Evolutionary conservation across 2,113 vertebrate species (phyloP).

Genomic region (Plecotus auritus): DNA sequence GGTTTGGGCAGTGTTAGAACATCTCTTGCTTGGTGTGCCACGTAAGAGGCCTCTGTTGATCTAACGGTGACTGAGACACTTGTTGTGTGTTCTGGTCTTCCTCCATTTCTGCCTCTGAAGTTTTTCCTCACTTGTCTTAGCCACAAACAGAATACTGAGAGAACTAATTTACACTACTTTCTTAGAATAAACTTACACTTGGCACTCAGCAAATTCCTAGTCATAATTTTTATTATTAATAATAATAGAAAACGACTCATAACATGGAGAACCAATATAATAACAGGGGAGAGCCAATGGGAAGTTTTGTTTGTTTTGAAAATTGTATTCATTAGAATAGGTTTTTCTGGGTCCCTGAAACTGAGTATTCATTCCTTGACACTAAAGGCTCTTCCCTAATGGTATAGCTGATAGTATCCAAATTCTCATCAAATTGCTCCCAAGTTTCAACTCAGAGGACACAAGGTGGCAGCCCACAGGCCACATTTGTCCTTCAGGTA

Average conservation of each 20-base stretch:
- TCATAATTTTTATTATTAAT: not conserved
- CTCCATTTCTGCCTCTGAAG: not conserved
- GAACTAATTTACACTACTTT: not conserved
- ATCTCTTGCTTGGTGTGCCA: not conserved
- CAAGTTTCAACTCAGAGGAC: not conserved
- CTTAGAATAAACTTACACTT: not conserved
- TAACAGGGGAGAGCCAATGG: not conserved
- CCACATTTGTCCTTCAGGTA: not conserved
- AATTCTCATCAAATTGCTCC: conserved; percentile 8
- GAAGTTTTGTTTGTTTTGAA: not conserved
- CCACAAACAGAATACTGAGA: not conserved
- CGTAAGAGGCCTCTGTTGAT: not conserved
- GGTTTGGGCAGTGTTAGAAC: not conserved
- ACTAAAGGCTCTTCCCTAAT: not conserved
- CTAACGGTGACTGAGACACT: not conserved
- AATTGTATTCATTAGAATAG: not conserved
- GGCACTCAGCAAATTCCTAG: not conserved
- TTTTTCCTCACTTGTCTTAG: not conserved
- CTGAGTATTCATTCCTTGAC: not conserved
- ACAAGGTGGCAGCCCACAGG: not conserved
- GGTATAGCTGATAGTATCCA: not conserved
- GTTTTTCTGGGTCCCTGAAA: not conserved
- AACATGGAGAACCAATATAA: not conserved
- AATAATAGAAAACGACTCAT: not conserved
- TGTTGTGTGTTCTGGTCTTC: not conserved